These are phyloP conservation scores for Dendrolimus kikuchii DNA, from an alignment of 1,140 invertebrate genomes.

Conservation along the genomic window DNA sequence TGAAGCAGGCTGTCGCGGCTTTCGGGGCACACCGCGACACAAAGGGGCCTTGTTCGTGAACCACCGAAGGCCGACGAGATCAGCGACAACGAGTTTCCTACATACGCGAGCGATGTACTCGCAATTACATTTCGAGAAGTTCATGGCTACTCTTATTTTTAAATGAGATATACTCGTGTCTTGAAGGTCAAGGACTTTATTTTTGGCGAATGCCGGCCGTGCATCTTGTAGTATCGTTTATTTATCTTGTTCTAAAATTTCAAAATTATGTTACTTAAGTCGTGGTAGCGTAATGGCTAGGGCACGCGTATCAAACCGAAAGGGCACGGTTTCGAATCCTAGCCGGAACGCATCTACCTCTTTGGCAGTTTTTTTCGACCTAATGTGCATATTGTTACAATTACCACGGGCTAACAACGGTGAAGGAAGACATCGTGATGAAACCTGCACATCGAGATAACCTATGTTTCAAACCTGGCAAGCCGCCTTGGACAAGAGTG, in stretches of 20 bases:
- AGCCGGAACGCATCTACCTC: too few relatives aligned
- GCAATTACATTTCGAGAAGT: conserved; percentile 41
- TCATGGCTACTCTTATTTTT: conserved; percentile 63
- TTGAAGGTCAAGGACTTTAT: conserved; percentile 64
- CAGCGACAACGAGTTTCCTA: conserved; percentile 48
- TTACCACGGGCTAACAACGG: too few relatives aligned
- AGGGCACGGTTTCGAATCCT: too few relatives aligned
- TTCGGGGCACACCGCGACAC: conserved; percentile 18
- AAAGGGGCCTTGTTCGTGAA: conserved; percentile 61
- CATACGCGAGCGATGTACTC: conserved; percentile 40
- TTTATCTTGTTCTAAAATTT: conserved; percentile 29
- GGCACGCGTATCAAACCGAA: too few relatives aligned
- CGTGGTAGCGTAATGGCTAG: background rate
- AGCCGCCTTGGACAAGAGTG: too few relatives aligned
- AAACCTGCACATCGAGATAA: too few relatives aligned
- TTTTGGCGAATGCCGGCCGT: conserved; percentile 49
- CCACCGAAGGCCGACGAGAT: conserved; percentile 52
- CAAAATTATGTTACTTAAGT: background rate
- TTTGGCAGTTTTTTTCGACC: too few relatives aligned
- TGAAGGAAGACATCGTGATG: too few relatives aligned
- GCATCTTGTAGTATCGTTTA: conserved; percentile 32
- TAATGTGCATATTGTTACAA: too few relatives aligned
- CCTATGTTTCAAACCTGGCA: too few relatives aligned
- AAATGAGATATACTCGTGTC: conserved; percentile 47
- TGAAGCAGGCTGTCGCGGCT: background rate